A percentile compares a stretch with the other conserved stretches of the same genome.
Evolutionary conservation across 92 coral and sea anemone genomes (phyloP).

Genomic region (Desmophyllum pertusum): DNA sequence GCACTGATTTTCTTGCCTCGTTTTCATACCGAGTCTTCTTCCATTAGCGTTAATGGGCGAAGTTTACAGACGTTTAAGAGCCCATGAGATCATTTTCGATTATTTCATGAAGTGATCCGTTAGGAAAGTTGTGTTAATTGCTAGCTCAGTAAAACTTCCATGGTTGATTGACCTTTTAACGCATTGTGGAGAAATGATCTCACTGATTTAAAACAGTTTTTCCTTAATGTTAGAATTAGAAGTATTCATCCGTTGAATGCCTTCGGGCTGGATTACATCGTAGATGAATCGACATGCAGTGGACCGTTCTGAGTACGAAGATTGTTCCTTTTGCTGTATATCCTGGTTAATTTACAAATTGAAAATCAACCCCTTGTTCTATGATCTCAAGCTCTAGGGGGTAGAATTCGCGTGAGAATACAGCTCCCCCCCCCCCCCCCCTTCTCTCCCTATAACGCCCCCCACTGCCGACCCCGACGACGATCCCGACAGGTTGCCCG

Average conservation of each 20-base stretch:
- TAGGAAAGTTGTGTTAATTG: neutral
- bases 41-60: neutral
- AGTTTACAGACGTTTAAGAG: no score
- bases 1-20: neutral
- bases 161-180: conserved; percentile 3
- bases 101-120: neutral
- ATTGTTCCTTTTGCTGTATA: neutral
- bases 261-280: neutral
- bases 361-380: neutral
- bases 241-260: conserved; percentile 20
- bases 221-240: neutral
- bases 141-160: neutral
- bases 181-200: conserved; percentile 33
- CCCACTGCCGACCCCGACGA: neutral
- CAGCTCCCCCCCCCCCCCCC: neutral
- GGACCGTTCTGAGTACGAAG: neutral
- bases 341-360: neutral
- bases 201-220: conserved; percentile 15
- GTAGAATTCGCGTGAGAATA: neutral
- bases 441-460: neutral
- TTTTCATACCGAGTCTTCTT: neutral
- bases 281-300: neutral
- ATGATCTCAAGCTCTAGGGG: neutral
- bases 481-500: conserved; percentile 7
- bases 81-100: neutral